phyloP scores from a whole-genome alignment of 2,888 invertebrate genomes.

The Malacosoma neustria region DNA sequence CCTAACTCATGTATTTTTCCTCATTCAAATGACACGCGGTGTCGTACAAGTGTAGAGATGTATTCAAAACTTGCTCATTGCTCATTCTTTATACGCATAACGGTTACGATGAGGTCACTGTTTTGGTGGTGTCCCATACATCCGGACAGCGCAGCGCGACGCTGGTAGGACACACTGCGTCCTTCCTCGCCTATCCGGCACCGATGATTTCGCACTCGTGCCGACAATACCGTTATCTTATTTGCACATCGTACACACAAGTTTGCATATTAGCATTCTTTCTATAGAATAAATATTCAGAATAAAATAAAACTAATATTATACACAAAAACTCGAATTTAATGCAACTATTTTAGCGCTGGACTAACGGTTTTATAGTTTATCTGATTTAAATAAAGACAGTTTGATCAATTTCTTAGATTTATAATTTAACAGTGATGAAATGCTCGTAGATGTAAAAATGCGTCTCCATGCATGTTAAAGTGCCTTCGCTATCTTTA shows the following conservation, averaged over 20 bases:
- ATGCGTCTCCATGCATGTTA: no score
- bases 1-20: conserved; percentile 8
- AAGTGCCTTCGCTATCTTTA: background rate
- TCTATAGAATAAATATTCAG: background rate
- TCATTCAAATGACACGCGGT: conserved; percentile 9
- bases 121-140: conserved; percentile 34
- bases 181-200: conserved; percentile 26
- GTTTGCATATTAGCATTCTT: background rate
- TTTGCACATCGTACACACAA: conserved; percentile 41
- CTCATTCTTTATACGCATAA: conserved; percentile 22
- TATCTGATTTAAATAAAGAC: no score
- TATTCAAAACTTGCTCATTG: conserved; percentile 13
- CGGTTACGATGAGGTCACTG: conserved; percentile 42
- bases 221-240: conserved; percentile 40
- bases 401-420: no score
- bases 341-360: no score
- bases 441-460: no score
- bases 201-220: conserved; percentile 18
- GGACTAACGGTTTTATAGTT: no score
- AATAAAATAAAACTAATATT: conserved; percentile 2
- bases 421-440: no score
- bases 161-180: conserved; percentile 16
- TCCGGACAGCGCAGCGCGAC: conserved; percentile 17
- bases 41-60: background rate
- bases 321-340: no score